Percentiles rank a stretch among this genome's conserved stretches.
These are phyloP conservation scores for Isurus oxyrinchus DNA, from an alignment of 2,113 vertebrate genomes.

Conservation along the genomic window DNA sequence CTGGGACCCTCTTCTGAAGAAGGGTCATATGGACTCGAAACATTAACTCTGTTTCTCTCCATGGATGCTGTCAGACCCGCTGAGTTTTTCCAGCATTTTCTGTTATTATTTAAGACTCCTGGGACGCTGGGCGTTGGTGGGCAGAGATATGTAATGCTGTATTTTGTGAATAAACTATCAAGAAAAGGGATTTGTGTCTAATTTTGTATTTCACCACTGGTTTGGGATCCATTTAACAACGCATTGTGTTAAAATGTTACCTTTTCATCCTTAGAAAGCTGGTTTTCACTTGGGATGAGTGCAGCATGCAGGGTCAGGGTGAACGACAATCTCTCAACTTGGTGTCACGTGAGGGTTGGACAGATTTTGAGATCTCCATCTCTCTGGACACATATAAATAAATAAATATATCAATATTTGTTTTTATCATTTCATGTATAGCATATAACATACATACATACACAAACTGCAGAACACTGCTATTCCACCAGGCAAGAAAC, in stretches of 20 bases:
- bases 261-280: background rate
- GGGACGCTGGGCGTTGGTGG: too few species aligned
- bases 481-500: background rate
- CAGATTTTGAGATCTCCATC: background rate
- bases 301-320: background rate
- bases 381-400: background rate
- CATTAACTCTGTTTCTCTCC: too few species aligned
- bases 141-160: too few species aligned
- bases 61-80: too few species aligned
- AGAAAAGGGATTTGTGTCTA: too few species aligned
- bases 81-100: too few species aligned
- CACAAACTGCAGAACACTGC: background rate
- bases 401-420: background rate
- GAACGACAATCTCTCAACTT: background rate
- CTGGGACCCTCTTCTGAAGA: too few species aligned
- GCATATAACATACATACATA: background rate
- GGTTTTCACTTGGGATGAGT: background rate
- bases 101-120: too few species aligned
- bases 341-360: background rate
- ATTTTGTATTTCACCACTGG: too few species aligned
- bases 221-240: too few species aligned
- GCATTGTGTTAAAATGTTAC: background rate
- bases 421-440: background rate
- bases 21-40: too few species aligned
- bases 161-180: background rate